Base-by-base conservation (phyloP, 1,140 invertebrate species). In the Drosophila rufa region DNA sequence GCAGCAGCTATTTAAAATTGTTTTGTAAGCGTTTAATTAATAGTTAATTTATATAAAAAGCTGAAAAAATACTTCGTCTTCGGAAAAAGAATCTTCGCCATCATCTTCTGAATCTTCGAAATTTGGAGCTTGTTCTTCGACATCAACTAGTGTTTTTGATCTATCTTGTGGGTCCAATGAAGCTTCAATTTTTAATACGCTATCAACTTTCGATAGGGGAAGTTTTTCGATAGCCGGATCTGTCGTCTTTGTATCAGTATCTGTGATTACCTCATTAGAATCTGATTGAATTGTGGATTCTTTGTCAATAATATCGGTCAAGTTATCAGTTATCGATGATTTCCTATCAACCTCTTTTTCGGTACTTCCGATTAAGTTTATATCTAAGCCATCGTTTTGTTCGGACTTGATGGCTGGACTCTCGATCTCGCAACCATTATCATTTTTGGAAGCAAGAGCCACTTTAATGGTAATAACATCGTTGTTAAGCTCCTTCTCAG, bases 101-200 rank as follows among this genome's bases (percentile, higher is more conserved):
- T 56, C 51, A 36, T 55, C 53, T 40, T 19, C 53, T 56, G 53
- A 56, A 40, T 56, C 36, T 40, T 56, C 36, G 17, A 22, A 14
- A 56, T 40, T 40, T 40, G 22, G 36, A 40, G 38, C 14, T 56
- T 55, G 14, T 38, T 22, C 33, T 55, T 56, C 33, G 19, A 22
- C 53, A 55, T 55, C 53, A 55, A 22, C 15, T 40, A 36, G 7
- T 15, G 22, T 40, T 56, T 55, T 22, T 15, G 19, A 36, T 14
- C 19, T 56, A 25, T 56, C 53, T 42, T 42, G 40, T n/a, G 15
- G 15, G 36, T n/a, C 53, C 12, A 12, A 38, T 38, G 36, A 14
- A 38, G 36, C 12, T 25, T 56, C 33, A 11, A n/a, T n/a, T 56
- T 22, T n/a, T 14, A 56, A 56, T 15, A 3, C 53, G 53, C 14